Evolutionary conservation across 2,113 vertebrate genomes (phyloP).

Genomic region (Melanocharis versteri): DNA sequence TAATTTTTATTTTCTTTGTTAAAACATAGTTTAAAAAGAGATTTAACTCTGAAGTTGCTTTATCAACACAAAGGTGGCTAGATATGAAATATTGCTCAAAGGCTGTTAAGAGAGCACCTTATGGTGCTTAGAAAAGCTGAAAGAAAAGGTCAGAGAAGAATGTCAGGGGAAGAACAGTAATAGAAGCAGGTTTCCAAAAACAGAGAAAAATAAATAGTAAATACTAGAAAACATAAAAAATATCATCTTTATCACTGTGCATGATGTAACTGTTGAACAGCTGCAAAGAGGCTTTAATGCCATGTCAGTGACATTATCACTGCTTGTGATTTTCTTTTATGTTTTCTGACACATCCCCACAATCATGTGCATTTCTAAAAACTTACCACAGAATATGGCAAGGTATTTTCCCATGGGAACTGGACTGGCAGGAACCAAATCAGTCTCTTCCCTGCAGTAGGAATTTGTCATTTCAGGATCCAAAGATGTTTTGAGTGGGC

Average conservation of each 20-base stretch:
- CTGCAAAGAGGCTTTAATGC: not conserved
- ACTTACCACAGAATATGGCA: not conserved
- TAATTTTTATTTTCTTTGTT: conserved; percentile 19
- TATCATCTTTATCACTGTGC: not conserved
- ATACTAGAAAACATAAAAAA: not conserved
- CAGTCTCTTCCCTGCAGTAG: not conserved
- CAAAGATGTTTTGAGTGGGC: conserved; percentile 17
- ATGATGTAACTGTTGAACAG: not conserved
- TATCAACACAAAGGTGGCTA: not conserved
- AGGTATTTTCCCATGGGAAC: not conserved
- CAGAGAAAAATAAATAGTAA: not conserved
- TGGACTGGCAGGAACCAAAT: not conserved
- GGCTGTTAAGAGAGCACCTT: not conserved
- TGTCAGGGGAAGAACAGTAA: not conserved
- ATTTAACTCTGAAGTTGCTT: not conserved
- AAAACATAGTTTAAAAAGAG: not conserved
- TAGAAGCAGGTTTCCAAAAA: not conserved
- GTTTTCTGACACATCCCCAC: not conserved
- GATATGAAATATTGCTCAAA: not conserved
- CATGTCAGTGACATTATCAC: not conserved
- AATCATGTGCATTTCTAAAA: not conserved
- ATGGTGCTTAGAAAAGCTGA: not conserved
- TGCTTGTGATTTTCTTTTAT: not conserved
- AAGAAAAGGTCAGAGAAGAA: not conserved
- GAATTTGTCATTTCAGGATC: conserved; percentile 31